phyloP scores from a whole-genome alignment of 2,888 invertebrate species.

The Cantharis rufa region DNA sequence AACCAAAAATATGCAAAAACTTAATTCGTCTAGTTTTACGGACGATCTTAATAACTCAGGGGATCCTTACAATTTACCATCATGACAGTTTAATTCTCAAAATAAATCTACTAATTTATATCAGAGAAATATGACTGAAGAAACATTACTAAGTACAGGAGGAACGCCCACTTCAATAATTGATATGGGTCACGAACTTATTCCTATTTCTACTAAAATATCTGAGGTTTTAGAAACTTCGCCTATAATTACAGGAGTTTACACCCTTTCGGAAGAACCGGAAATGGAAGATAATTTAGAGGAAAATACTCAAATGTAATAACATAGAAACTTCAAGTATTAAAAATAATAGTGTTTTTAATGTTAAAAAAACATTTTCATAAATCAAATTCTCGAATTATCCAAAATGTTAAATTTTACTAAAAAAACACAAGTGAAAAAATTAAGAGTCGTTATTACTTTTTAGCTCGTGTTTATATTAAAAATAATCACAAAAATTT shows the following conservation, averaged over 20 bases:
- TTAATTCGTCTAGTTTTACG: conserved; percentile 62
- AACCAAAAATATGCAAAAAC: conserved; percentile 66
- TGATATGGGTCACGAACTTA: conserved; percentile 50
- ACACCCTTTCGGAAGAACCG: conserved; percentile 62
- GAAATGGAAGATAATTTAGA: conserved; percentile 59
- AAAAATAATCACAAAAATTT: background rate
- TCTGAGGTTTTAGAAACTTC: conserved; percentile 54
- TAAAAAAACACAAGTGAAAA: background rate
- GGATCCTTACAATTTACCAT: conserved; percentile 71
- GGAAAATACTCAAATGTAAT: conserved; percentile 54
- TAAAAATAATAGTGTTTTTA: background rate
- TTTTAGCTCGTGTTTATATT: background rate
- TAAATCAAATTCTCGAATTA: background rate
- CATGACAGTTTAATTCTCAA: conserved; percentile 73
- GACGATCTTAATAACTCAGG: conserved; percentile 64
- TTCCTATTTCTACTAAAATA: conserved; percentile 46
- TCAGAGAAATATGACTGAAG: conserved; percentile 63
- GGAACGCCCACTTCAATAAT: conserved; percentile 58
- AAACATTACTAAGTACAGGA: conserved; percentile 59
- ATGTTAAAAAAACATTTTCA: background rate
- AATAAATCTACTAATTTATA: conserved; percentile 62
- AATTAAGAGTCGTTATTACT: background rate
- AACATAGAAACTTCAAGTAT: conserved; percentile 20
- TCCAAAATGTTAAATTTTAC: background rate
- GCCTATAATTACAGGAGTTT: conserved; percentile 58